Percentiles rank a stretch among this genome's conserved stretches.
Conservation (phyloP, 2,797 vertebrate species). For the Myioborus miniatus region DNA sequence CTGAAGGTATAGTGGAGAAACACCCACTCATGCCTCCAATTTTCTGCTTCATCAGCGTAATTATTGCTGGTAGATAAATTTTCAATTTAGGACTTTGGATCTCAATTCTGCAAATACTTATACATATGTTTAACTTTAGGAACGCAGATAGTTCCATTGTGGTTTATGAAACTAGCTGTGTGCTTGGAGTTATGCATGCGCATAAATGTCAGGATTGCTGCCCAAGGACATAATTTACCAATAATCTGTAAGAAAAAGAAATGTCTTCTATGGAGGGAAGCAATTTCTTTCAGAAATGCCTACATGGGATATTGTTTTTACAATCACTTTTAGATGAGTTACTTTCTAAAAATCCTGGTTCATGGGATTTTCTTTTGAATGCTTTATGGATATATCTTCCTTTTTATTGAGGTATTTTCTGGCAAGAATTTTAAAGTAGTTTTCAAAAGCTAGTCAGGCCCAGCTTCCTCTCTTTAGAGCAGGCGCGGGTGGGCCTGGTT, state of each 20-base stretch:
- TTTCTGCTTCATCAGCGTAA: background rate
- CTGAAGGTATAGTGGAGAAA: background rate
- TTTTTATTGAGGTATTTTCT: constrained; percentile 53
- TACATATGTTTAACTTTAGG: constrained; percentile 35
- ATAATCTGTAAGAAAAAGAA: constrained; percentile 25
- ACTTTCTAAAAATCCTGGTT: constrained; percentile 27
- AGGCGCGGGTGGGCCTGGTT: constrained; percentile 46
- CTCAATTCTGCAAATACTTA: constrained; percentile 12
- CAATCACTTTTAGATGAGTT: constrained; percentile 33
- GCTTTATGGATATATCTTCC: constrained; percentile 37
- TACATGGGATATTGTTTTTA: constrained; percentile 38
- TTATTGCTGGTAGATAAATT: background rate
- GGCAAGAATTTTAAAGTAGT: constrained; percentile 62
- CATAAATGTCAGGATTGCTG: constrained; percentile 41
- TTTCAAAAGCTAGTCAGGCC: constrained; percentile 66
- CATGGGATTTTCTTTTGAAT: constrained; percentile 37
- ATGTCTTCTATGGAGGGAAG: constrained; percentile 8
- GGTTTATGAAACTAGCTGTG: constrained; percentile 40
- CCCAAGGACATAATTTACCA: constrained; percentile 53
- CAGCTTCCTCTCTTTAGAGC: constrained; percentile 37
- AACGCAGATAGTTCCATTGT: constrained; percentile 29
- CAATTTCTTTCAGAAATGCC: constrained; percentile 42
- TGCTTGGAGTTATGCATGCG: constrained; percentile 35
- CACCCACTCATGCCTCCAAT: background rate
- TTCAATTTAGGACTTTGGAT: background rate